A percentile compares a stretch with the other conserved stretches of the same genome.
Evolutionary conservation across 2,113 vertebrate genomes (phyloP).

Genomic region (Tupaia chinensis): DNA sequence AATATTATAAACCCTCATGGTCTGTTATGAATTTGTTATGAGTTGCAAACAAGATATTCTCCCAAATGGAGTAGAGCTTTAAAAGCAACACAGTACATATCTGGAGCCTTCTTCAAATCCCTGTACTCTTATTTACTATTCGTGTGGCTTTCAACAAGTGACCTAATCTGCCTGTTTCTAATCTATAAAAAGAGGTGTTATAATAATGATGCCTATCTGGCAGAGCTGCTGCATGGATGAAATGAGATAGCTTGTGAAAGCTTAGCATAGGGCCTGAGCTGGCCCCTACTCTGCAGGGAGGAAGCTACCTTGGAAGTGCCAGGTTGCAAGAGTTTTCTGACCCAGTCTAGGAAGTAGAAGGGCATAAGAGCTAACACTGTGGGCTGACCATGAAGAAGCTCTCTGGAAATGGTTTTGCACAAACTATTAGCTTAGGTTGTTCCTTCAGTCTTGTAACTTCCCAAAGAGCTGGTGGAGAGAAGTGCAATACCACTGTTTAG

Average conservation of each 20-base stretch:
- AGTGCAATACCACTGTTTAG: fast-evolving
- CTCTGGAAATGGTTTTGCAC: background rate
- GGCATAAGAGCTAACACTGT: fast-evolving
- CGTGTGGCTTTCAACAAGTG: background rate
- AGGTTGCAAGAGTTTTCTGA: background rate
- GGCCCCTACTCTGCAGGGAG: background rate
- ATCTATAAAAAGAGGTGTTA: no score
- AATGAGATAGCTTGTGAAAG: fast-evolving
- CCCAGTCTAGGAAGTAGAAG: no score
- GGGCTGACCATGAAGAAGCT: no score
- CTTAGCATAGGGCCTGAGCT: fast-evolving
- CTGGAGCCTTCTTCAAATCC: background rate
- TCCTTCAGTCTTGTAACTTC: background rate
- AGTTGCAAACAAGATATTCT: background rate
- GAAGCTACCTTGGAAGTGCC: no score
- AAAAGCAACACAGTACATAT: background rate
- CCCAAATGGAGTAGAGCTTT: background rate
- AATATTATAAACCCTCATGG: background rate
- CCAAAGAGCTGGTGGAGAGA: fast-evolving
- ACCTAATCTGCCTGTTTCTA: background rate
- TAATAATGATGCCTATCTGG: fast-evolving
- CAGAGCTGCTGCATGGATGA: fast-evolving
- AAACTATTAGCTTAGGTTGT: background rate
- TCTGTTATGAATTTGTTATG: background rate
- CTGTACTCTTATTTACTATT: background rate